Percentiles rank a stretch among this genome's conserved stretches.
These are phyloP conservation scores for Drosophila flavopinicola DNA, from an alignment of 2,888 invertebrate species.

Conservation along the genomic window DNA sequence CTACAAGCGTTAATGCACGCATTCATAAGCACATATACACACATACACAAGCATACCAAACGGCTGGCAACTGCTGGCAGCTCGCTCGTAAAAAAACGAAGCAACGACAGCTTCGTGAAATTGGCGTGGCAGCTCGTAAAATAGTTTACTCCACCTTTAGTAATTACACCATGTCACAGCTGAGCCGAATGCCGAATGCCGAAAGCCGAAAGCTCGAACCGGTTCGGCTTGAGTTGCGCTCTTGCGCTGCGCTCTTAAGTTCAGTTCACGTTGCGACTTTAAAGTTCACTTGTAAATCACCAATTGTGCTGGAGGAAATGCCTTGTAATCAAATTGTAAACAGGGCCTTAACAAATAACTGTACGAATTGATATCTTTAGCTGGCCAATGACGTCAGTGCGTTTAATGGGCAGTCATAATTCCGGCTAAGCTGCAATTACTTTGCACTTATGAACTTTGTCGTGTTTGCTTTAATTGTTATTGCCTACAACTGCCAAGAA, in stretches of 20 bases:
- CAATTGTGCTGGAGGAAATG: conserved; percentile 24
- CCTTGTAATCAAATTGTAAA: conserved; percentile 16
- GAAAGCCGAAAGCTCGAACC: conserved; percentile 33
- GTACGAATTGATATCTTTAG: not conserved
- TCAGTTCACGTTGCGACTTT: conserved; percentile 1
- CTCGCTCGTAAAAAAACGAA: too few species aligned
- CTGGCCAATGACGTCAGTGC: conserved; percentile 19
- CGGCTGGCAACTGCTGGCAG: too few species aligned
- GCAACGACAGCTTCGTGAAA: too few species aligned
- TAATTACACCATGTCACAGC: too few species aligned
- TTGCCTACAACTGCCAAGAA: not conserved
- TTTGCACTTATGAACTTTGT: conserved; percentile 10
- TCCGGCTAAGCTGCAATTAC: conserved; percentile 26
- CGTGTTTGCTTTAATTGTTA: conserved; percentile 8
- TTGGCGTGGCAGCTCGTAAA: too few species aligned
- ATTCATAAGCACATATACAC: too few species aligned
- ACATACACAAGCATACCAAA: too few species aligned
- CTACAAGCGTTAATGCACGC: too few species aligned
- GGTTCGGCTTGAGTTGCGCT: conserved; percentile 4
- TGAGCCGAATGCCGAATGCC: too few species aligned
- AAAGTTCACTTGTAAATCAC: conserved; percentile 38
- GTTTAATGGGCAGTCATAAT: conserved; percentile 23
- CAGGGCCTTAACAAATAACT: conserved; percentile 4
- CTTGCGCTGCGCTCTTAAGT: conserved; percentile 21
- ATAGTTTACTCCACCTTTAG: too few species aligned